Conservation (phyloP, 1,140 invertebrate species). For the Bombus haemorrhoidalis region DNA sequence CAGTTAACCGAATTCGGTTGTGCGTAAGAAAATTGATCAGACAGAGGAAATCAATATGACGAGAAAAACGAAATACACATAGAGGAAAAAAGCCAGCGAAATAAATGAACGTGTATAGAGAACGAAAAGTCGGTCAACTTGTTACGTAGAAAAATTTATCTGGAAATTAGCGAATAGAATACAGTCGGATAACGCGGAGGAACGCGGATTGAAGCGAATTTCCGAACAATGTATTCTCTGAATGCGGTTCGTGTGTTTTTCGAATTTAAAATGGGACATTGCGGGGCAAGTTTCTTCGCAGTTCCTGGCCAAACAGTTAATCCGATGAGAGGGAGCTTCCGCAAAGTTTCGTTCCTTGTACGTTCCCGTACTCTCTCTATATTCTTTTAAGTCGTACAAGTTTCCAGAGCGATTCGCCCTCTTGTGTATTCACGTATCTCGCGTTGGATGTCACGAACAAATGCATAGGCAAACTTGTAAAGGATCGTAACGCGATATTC, state of each 20-base stretch:
- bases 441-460: neutral
- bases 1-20: neutral
- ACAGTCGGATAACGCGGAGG: neutral
- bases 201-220: neutral
- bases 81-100: neutral
- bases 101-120: neutral
- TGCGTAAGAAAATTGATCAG: neutral
- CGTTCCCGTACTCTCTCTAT: neutral
- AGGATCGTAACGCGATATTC: slow-evolving; percentile 12
- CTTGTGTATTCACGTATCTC: slow-evolving; percentile 21
- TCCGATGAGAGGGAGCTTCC: slow-evolving; percentile 28
- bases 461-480: slow-evolving; percentile 3
- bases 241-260: slow-evolving; percentile 3
- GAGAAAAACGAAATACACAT: neutral
- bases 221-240: neutral
- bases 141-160: neutral
- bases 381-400: slow-evolving; percentile 51
- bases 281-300: slow-evolving; percentile 18
- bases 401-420: slow-evolving; percentile 16
- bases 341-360: slow-evolving; percentile 9
- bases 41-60: neutral
- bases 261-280: slow-evolving; percentile 27
- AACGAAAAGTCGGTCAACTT: neutral
- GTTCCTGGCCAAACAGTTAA: slow-evolving; percentile 47
- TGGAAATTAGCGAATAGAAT: neutral